A percentile compares a stretch with the other conserved stretches of the same genome.
Evolutionary conservation across 2,888 invertebrate species (phyloP).

Genomic region (Eugnorisma glareosa): DNA sequence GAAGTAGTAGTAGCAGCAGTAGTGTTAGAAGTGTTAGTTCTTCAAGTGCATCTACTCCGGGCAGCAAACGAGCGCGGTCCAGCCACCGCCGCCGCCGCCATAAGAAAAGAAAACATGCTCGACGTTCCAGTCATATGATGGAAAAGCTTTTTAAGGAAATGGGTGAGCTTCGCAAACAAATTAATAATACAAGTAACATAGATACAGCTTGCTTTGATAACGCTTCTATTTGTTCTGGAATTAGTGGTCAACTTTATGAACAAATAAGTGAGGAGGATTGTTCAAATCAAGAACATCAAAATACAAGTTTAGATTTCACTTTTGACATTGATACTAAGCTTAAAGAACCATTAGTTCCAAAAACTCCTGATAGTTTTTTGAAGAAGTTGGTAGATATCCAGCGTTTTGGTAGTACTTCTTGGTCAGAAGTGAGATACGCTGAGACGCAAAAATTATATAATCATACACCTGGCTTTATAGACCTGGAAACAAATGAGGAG

Average conservation of each 20-base stretch:
- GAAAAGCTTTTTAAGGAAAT: not conserved
- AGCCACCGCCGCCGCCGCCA: not conserved
- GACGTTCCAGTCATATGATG: not conserved
- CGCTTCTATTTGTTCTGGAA: no score
- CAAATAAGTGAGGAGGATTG: no score
- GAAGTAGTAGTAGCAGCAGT: not conserved
- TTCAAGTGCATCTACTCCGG: not conserved
- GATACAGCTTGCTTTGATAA: not conserved
- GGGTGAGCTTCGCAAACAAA: not conserved
- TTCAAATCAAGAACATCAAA: not conserved
- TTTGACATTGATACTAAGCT: not conserved
- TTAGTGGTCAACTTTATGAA: no score
- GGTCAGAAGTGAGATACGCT: slow-evolving; percentile 4
- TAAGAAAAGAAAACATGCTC: not conserved
- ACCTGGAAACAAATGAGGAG: slow-evolving; percentile 2
- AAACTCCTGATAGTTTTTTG: not conserved
- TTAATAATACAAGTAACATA: not conserved
- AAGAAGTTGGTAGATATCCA: not conserved
- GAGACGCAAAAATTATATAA: not conserved
- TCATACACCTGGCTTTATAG: not conserved
- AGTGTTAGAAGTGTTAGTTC: not conserved
- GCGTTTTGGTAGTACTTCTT: slow-evolving; percentile 3
- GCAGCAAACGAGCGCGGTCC: not conserved
- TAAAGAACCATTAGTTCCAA: not conserved
- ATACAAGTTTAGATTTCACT: not conserved